phyloP scores from a whole-genome alignment of 2,888 invertebrate genomes.

The Tetramorium bicarinatum region DNA sequence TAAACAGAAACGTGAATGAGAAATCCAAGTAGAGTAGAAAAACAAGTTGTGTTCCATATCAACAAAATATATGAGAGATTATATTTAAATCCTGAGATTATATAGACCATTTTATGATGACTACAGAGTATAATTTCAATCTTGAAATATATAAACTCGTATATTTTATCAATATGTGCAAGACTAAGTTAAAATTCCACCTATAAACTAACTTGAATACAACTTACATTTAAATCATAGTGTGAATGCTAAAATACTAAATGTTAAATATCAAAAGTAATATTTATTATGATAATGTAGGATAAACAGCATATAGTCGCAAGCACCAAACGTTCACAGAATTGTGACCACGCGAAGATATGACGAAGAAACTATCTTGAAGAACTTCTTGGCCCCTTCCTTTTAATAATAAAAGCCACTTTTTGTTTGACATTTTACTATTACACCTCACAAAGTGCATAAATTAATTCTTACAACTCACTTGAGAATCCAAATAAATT shows the following conservation, averaged over 20 bases:
- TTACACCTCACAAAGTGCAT: background rate
- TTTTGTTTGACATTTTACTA: background rate
- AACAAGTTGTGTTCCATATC: background rate
- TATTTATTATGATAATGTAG: slow-evolving; percentile 17
- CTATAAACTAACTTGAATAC: slow-evolving; percentile 19
- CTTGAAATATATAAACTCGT: slow-evolving; percentile 21
- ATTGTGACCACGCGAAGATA: slow-evolving; percentile 12
- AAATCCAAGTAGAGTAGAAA: background rate
- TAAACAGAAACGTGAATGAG: background rate
- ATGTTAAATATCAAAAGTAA: slow-evolving; percentile 10
- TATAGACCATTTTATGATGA: background rate
- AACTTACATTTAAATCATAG: slow-evolving; percentile 29
- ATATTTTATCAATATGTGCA: slow-evolving; percentile 14
- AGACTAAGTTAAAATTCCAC: slow-evolving; percentile 7
- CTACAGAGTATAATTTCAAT: slow-evolving; percentile 22
- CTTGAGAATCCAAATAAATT: background rate
- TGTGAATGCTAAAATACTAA: slow-evolving; percentile 7
- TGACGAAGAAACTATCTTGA: slow-evolving; percentile 17
- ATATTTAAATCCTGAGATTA: slow-evolving; percentile 19
- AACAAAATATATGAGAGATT: slow-evolving; percentile 7
- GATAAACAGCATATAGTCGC: slow-evolving; percentile 35
- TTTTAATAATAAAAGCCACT: slow-evolving; percentile 1
- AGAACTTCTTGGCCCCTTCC: background rate
- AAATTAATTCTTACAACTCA: slow-evolving; percentile 2
- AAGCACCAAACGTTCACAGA: slow-evolving; percentile 22